Evolutionary conservation across 2,888 invertebrate species (phyloP).

Genomic region (Hyppa rectilinea): DNA sequence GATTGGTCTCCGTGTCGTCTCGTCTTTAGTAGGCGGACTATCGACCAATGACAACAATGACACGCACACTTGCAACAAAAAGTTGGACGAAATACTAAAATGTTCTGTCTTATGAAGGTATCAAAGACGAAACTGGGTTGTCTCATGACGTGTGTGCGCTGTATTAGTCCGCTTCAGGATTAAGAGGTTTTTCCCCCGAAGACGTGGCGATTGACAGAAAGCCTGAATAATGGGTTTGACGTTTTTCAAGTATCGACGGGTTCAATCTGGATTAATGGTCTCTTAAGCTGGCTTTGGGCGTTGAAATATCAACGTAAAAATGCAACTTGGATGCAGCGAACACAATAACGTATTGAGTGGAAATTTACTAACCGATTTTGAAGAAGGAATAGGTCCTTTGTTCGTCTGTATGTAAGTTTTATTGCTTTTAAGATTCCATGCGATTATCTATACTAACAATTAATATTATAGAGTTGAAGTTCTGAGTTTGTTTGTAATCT

Average conservation of each 20-base stretch:
- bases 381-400: no score
- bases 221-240: constrained; percentile 3
- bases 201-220: not conserved
- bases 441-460: not conserved
- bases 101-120: not conserved
- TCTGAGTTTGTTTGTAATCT: no score
- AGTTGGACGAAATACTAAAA: not conserved
- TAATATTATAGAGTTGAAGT: not conserved
- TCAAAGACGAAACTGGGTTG: not conserved
- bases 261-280: constrained; percentile 7
- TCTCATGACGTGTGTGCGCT: not conserved
- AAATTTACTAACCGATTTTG: no score
- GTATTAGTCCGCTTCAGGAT: constrained; percentile 1
- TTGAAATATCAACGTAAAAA: not conserved
- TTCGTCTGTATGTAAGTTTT: no score
- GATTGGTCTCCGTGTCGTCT: not conserved
- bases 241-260: constrained; percentile 12
- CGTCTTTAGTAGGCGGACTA: not conserved
- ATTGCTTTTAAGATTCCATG: not conserved
- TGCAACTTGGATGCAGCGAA: not conserved
- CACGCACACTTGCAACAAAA: not conserved
- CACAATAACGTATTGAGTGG: not conserved
- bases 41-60: not conserved
- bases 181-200: constrained; percentile 6
- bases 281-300: not conserved